These are phyloP conservation scores for Drosophila pandora DNA, from an alignment of 1,140 invertebrate species.

Conservation along the genomic window DNA sequence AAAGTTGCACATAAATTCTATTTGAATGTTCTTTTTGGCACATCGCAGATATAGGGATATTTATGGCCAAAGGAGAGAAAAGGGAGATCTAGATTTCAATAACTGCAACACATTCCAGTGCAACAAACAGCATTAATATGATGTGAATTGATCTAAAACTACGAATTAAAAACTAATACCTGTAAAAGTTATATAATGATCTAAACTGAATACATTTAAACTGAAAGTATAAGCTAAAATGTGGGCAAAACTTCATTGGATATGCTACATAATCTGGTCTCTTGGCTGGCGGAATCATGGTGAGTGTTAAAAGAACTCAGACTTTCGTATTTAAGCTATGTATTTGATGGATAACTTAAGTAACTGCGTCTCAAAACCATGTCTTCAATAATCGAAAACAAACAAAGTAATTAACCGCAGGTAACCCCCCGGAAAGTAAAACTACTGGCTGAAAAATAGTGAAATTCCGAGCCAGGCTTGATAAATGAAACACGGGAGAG, in stretches of 20 bases:
- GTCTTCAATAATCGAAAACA: slow-evolving; percentile 58
- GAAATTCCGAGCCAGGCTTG: slow-evolving; percentile 64
- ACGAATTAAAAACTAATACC: slow-evolving; percentile 1
- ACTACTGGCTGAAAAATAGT: slow-evolving; percentile 61
- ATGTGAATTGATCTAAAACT: not conserved
- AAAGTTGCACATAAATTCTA: slow-evolving; percentile 50
- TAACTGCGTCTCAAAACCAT: slow-evolving; percentile 16
- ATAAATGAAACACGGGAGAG: slow-evolving; percentile 40
- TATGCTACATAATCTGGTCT: slow-evolving; percentile 39
- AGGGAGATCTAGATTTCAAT: not conserved
- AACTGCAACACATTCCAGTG: not conserved
- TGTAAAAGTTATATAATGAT: slow-evolving; percentile 31
- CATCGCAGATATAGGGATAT: slow-evolving; percentile 59
- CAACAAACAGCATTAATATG: slow-evolving; percentile 1
- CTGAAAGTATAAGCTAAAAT: slow-evolving; percentile 29
- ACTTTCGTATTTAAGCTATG: not conserved
- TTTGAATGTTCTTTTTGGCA: slow-evolving; percentile 51
- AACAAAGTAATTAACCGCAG: slow-evolving; percentile 77
- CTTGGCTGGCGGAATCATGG: slow-evolving; percentile 45
- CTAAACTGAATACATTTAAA: slow-evolving; percentile 27
- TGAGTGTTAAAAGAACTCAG: slow-evolving; percentile 29
- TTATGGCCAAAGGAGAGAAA: slow-evolving; percentile 17
- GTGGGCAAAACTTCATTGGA: slow-evolving; percentile 55
- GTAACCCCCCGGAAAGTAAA: slow-evolving; percentile 54
- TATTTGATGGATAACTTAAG: slow-evolving; percentile 10